Percentiles rank a stretch among this genome's conserved stretches.
These are phyloP conservation scores for Phthorimaea operculella DNA, from an alignment of 1,140 invertebrate genomes.

Conservation along the genomic window DNA sequence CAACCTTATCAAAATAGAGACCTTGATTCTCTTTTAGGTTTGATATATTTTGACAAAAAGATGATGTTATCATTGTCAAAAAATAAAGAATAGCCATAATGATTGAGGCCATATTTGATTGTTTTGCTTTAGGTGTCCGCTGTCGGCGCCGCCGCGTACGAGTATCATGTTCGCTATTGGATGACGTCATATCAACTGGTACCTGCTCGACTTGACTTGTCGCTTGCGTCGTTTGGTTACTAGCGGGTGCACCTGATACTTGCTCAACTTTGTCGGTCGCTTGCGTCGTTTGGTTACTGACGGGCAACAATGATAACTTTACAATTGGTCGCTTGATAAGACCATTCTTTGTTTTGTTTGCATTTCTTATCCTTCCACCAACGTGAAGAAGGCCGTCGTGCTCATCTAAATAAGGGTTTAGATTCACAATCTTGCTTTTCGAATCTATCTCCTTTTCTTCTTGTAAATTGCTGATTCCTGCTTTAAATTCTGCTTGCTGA, in stretches of 20 bases:
- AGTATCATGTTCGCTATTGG: background rate
- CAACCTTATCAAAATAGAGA: background rate
- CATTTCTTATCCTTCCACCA: background rate
- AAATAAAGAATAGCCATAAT: no score
- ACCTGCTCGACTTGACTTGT: background rate
- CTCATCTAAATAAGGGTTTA: background rate
- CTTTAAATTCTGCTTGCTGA: background rate
- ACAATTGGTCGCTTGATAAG: background rate
- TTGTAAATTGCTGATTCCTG: background rate
- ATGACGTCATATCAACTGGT: background rate
- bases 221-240: background rate
- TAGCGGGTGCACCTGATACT: background rate
- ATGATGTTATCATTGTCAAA: no score
- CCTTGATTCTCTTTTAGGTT: background rate
- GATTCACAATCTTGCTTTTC: background rate
- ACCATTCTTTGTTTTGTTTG: background rate
- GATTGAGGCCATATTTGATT: no score
- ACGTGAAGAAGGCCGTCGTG: background rate
- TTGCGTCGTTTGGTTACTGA: background rate
- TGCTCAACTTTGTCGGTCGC: background rate
- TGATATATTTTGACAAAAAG: no score
- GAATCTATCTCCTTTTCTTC: background rate
- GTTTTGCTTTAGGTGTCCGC: background rate
- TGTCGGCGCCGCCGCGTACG: background rate
- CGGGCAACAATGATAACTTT: background rate